Percentiles rank a stretch among this genome's conserved stretches.
These are phyloP conservation scores for Apamea anceps DNA, from an alignment of 2,888 invertebrate species.

Conservation along the genomic window DNA sequence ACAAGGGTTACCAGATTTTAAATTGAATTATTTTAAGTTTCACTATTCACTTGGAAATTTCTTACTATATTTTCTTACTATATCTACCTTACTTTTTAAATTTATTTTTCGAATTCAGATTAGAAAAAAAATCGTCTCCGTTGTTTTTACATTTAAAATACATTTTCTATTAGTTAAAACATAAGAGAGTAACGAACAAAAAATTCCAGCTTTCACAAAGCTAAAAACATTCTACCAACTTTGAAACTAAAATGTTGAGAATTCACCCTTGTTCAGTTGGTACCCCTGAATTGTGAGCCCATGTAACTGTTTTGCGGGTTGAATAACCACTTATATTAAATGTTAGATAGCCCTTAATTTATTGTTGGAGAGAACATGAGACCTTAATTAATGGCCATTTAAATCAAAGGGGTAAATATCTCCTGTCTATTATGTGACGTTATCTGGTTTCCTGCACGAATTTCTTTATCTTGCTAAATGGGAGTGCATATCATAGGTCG, in stretches of 20 bases:
- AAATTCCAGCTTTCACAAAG: slow-evolving; percentile 1
- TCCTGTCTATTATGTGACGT: slow-evolving; percentile 40
- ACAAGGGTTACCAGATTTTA: slow-evolving; percentile 63
- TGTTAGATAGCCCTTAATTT: slow-evolving; percentile 63
- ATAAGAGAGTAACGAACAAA: not conserved
- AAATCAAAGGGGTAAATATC: slow-evolving; percentile 60
- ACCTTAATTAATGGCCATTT: slow-evolving; percentile 59
- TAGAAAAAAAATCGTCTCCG: not conserved
- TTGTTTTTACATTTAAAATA: not conserved
- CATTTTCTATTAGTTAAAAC: not conserved
- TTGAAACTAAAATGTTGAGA: slow-evolving; percentile 44
- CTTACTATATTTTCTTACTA: not conserved
- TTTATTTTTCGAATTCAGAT: not conserved
- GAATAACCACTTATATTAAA: slow-evolving; percentile 61
- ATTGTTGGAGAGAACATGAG: slow-evolving; percentile 60
- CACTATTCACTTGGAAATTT: slow-evolving; percentile 5
- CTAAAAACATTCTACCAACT: slow-evolving; percentile 26
- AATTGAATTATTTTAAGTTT: slow-evolving; percentile 42
- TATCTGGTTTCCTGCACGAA: slow-evolving; percentile 40
- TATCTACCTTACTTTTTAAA: not conserved
- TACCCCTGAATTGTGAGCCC: slow-evolving; percentile 45
- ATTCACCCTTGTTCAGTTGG: slow-evolving; percentile 39
- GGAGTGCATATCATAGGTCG: not conserved
- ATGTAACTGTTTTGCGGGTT: slow-evolving; percentile 51
- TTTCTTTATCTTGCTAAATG: not conserved